Evolutionary conservation across 2,888 invertebrate genomes (phyloP), one percentile per base, ranked within the genome.

Genomic region (Geotrupes spiniger): DNA sequence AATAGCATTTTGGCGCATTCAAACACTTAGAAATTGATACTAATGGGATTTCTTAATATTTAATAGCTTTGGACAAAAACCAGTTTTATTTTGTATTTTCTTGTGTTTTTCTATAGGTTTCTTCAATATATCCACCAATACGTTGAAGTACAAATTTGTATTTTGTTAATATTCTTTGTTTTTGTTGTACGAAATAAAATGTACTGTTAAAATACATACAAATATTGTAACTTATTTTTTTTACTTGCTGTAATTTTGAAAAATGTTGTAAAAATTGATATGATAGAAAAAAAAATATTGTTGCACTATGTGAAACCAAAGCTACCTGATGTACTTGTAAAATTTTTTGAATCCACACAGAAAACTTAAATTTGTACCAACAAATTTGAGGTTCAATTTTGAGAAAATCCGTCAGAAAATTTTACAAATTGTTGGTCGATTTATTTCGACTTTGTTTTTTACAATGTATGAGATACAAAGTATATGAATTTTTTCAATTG

Each of bases 241-340:
- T 45, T 43, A 17, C 1, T 42, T 38, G 37, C 41, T 49, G 44
- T 45, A 42, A 41, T 40, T 44, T 36, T 40, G 40, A 40, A 41
- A 39, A 40, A 41, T 50, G 27, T 37, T 46, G 26, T 50, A 41
- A 29, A 40, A 40, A 43, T 44, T 27, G 17, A 47, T 28, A 40
- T n/a, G n/a, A n/a, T n/a, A n/a, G n/a, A 40, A 43, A 41, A 47
- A 39, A 48, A 50, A 42, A 45, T 45, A 53, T 38, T 49, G 45
- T 47, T 49, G 47, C 37, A 41, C 42, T 47, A 52, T 46, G 39
- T 43, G 27, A 44, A 39, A 43, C 40, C 46, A 46, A 46, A 46
- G 46, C 46, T 46, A 46, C 49, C 42, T 42, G 38, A 60, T 71
- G 70, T 71, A 68, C 66, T 71, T 57, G 71, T 62, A 69, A 70